Percentiles rank a stretch among this genome's conserved stretches.
These are phyloP conservation scores for Taurulus bubalis DNA, from an alignment of 2,113 vertebrate genomes.

Conservation along the genomic window DNA sequence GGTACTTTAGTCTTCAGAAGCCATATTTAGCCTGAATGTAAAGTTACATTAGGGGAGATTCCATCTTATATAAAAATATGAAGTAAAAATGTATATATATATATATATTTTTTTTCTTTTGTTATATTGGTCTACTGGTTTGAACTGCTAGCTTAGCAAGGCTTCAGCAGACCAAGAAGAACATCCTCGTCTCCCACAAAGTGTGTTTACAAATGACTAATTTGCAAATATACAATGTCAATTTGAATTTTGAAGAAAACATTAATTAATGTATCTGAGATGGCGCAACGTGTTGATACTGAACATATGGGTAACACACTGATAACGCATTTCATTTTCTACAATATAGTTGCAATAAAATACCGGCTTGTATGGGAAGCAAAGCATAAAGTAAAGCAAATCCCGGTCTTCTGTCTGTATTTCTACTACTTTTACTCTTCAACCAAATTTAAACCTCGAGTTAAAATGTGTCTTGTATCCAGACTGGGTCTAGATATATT, in stretches of 20 bases:
- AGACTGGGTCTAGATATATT: not conserved
- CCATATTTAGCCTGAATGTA: not conserved
- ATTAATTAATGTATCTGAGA: not conserved
- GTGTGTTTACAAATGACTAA: not conserved
- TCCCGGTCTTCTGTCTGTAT: not conserved
- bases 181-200: not conserved
- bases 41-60: not conserved
- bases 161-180: not conserved
- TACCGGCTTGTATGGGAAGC: not conserved
- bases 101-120: not conserved
- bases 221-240: not conserved
- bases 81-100: not conserved
- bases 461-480: not conserved
- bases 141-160: not conserved
- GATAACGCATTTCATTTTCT: not conserved
- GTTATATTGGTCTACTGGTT: not conserved
- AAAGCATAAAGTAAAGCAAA: not conserved
- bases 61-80: no score
- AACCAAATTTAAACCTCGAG: not conserved
- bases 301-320: not conserved
- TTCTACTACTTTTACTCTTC: not conserved
- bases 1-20: not conserved
- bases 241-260: not conserved
- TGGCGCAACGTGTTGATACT: not conserved
- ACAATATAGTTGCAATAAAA: not conserved